Conservation (phyloP, 2,888 invertebrate species). For the Pandemis corylana region DNA sequence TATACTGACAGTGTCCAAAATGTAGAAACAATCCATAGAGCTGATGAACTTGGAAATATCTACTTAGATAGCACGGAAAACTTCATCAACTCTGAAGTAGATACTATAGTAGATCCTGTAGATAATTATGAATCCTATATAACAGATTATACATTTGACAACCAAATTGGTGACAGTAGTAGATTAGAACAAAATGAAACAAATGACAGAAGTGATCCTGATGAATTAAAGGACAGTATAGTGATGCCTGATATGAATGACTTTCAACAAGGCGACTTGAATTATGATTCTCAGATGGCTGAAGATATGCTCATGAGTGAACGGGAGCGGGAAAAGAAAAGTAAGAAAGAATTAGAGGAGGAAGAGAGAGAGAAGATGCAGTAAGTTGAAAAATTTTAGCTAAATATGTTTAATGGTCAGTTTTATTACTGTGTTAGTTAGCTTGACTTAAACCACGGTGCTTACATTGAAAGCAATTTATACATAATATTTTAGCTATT, state of each 20-base stretch:
- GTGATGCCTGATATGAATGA: conserved; percentile 63
- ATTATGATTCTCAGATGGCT: conserved; percentile 68
- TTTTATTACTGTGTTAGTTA: no score
- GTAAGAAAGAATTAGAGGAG: conserved; percentile 94
- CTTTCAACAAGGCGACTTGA: conserved; percentile 66
- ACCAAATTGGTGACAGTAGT: conserved; percentile 56
- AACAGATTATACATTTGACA: conserved; percentile 74
- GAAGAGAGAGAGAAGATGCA: conserved; percentile 98
- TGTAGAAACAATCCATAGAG: conserved; percentile 67
- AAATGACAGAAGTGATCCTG: conserved; percentile 47
- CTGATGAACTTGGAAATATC: conserved; percentile 77
- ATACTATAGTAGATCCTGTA: conserved; percentile 61
- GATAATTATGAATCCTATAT: conserved; percentile 76
- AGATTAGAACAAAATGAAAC: conserved; percentile 56
- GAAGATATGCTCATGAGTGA: conserved; percentile 79
- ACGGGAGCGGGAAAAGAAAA: conserved; percentile 88
- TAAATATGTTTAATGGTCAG: no score
- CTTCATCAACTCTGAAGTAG: conserved; percentile 65
- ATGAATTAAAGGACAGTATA: conserved; percentile 54
- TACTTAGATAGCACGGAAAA: conserved; percentile 72
- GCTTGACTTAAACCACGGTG: no score
- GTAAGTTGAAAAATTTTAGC: conserved; percentile 82
- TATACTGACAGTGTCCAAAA: conserved; percentile 72
- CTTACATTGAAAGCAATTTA: no score
- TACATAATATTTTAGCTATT: no score